Evolutionary conservation across 2,888 invertebrate species (phyloP), one percentile per base, ranked within the genome.

Genomic region (Platycheirus rosarum): DNA sequence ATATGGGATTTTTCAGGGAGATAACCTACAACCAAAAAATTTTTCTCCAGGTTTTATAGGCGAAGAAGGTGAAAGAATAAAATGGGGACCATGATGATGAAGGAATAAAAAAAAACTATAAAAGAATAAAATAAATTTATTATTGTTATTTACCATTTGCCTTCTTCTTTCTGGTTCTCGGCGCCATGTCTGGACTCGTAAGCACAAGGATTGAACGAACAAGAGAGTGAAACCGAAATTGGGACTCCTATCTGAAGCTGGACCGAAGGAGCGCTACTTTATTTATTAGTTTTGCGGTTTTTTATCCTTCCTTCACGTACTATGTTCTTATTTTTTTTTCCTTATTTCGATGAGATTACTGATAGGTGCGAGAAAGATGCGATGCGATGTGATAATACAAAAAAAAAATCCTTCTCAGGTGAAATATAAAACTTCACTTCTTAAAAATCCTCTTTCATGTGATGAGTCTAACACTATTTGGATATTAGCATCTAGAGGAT

Each of bases 151-250:
- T 90, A 90, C 90, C 90, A 88, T 90, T 89, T 88, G 90, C 90
- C 89, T 90, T 90, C 89, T 90, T 90, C 88, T 90, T 90, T 90
- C 90, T 89, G 87, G 89, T 89, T 88, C 88, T 90, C 90, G 90
- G 90, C 90, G 90, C 90, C 90, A 90, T 90, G 90, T 90, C 90
- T 90, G 88, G 86, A 85, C 78, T 84, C 80, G 80, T 80, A 80
- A 80, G 70, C 66, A 73, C 74, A 82, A 82, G 77, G 82, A 82
- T 82, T 73, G 66, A 60, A 77, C 66, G 40, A 48, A 37, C 16
- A 16, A 14, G 13, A 32, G 42, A 44, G 60, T 14, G 44, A 60
- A 40, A 40, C 14, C 66, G n/a, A 71, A 66, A 18, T 65, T 44
- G 49, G 44, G 46, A 46, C 48, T 37, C 48, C 48, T 60, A 13